Base-by-base conservation (phyloP, 2,113 vertebrate species). In the Microcebus murinus region DNA sequence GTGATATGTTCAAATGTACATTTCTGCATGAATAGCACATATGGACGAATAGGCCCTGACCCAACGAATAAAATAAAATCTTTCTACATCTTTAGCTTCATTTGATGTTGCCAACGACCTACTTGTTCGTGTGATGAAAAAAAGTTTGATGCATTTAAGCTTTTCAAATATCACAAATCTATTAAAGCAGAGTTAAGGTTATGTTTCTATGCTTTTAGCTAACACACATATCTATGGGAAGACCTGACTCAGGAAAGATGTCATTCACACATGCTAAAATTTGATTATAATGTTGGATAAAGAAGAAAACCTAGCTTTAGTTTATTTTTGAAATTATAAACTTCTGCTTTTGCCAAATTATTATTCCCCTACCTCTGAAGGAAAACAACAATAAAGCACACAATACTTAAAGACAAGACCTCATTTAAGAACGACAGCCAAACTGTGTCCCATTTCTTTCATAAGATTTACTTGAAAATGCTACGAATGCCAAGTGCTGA, bases 391-490 rank as follows among this genome's bases (percentile, higher is more conserved):
- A 50, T 61, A 68, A 5, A 80, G 29, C 20, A 50, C 4, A 76
- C 92, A 87, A 83, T 10, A 92, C 57, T 27, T 83, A 95, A 81
- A 93, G 12, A 86, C 14, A 83, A 61, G n/a, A 50, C 36, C 65
- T 94, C 14, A 39, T 92, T 87, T 39, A 67, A 90, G 63, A 96
- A 15, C 6, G 36, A 79, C 8, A 90, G 20, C 67, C 68, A 96
- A 96, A 7, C 61, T 80, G 15, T 93, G 65, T 84, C 63, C 29
- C 36, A 55, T 71, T 91, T 95, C 25, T 92, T 95, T 87, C 36
- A 81, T 48, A 92, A 92, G 79, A 36, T 83, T 96, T 65, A 17
- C 45, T 90, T 92, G 45, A 93, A 97, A 96, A 91, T 59, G 7
- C 61, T 57, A 71, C 29, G 59, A 71, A 81, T 92, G 48, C 1